Percentiles rank a stretch among this genome's conserved stretches.
Evolutionary conservation across 2,113 vertebrate species (phyloP).

Genomic region (Apus apus): DNA sequence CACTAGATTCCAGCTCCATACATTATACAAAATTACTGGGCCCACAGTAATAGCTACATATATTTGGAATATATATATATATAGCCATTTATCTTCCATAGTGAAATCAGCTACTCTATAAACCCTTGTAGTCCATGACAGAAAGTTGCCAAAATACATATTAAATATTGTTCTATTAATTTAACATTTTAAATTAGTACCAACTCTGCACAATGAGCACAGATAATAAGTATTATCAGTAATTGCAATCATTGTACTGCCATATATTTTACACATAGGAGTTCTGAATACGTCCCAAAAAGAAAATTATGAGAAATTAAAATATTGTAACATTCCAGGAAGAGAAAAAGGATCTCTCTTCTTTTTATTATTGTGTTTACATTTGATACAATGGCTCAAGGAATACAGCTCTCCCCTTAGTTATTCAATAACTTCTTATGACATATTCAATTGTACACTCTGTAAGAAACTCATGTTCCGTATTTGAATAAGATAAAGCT

Average conservation of each 20-base stretch:
- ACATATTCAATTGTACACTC: neutral
- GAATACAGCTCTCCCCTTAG: neutral
- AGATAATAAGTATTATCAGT: neutral
- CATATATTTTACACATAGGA: neutral
- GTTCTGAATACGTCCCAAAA: neutral
- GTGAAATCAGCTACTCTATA: neutral
- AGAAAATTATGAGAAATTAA: neutral
- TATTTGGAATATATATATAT: no score
- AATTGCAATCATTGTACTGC: neutral
- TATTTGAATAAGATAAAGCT: constrained; percentile 63
- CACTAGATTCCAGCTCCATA: neutral
- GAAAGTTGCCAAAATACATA: neutral
- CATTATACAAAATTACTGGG: neutral
- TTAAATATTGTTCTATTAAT: neutral
- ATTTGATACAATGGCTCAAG: neutral
- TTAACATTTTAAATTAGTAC: neutral
- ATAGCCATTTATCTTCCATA: neutral
- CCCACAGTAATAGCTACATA: neutral
- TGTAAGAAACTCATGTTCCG: neutral
- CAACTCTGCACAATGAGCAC: neutral
- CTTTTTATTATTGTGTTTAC: neutral
- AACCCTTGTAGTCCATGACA: neutral
- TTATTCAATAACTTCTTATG: constrained; percentile 49
- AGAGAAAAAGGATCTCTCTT: neutral
- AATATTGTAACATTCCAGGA: neutral